Percentiles rank a stretch among this genome's conserved stretches.
Evolutionary conservation across 2,113 vertebrate genomes (phyloP).

Genomic region (Mustela nigripes): DNA sequence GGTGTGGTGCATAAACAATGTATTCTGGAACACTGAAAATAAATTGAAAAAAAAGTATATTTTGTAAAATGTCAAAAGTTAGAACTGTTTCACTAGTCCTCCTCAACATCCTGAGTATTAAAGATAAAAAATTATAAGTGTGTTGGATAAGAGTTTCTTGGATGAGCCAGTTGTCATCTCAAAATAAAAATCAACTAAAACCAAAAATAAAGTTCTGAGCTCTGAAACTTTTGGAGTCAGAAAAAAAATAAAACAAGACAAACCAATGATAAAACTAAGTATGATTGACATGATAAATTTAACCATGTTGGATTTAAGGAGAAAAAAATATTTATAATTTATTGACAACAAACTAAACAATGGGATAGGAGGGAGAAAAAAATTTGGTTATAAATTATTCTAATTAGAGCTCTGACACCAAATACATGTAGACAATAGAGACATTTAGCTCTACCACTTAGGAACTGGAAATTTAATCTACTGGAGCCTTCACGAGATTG

Average conservation of each 20-base stretch:
- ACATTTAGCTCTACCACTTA: not conserved
- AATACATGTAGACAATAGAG: not conserved
- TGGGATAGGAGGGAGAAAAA: not conserved
- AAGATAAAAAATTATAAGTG: not conserved
- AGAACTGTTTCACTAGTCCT: not conserved
- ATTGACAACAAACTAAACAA: not conserved
- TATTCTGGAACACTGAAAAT: no score
- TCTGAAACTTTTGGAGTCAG: not conserved
- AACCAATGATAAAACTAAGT: constrained; percentile 3
- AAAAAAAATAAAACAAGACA: constrained; percentile 18
- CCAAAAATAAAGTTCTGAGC: constrained; percentile 39
- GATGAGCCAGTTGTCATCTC: constrained; percentile 12
- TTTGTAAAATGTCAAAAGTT: not conserved
- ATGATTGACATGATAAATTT: not conserved
- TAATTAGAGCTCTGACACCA: not conserved
- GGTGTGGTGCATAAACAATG: no score
- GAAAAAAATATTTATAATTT: not conserved
- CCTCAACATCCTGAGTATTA: not conserved
- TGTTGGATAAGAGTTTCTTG: not conserved
- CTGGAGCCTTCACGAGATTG: not conserved
- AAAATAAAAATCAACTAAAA: constrained; percentile 51
- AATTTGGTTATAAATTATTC: not conserved
- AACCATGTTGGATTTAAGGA: not conserved
- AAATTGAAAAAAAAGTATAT: no score
- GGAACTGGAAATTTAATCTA: not conserved